phyloP scores from a whole-genome alignment of 2,113 vertebrate species.

The Dromaius novaehollandiae region DNA sequence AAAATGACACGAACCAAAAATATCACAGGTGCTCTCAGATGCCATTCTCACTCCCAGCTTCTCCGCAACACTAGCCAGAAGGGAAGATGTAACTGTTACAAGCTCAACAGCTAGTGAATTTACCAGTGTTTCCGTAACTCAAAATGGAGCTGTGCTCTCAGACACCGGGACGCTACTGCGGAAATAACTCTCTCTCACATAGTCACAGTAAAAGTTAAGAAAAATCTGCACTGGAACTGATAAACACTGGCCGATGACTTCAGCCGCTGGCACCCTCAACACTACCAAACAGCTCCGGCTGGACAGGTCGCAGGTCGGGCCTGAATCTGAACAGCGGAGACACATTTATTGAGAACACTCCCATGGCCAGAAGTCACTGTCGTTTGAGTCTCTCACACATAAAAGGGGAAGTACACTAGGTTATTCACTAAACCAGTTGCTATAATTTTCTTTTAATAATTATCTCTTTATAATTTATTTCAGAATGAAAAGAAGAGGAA shows the following conservation, averaged over 20 bases:
- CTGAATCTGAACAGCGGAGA: neutral
- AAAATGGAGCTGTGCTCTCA: neutral
- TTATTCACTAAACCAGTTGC: neutral
- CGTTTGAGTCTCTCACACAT: neutral
- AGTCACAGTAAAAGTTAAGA: neutral
- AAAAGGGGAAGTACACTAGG: neutral
- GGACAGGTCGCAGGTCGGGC: neutral
- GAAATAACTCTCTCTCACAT: neutral
- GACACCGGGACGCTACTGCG: rapidly evolving
- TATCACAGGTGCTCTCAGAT: neutral
- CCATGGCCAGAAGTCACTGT: neutral
- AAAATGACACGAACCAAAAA: neutral
- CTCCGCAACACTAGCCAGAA: neutral
- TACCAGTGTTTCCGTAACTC: neutral
- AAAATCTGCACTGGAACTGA: neutral
- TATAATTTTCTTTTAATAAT: neutral
- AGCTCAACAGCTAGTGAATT: neutral
- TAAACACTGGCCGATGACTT: neutral
- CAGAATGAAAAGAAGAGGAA: neutral
- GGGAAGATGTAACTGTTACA: neutral
- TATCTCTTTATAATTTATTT: neutral
- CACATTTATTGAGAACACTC: neutral
- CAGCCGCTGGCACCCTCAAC: neutral
- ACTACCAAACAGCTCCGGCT: neutral
- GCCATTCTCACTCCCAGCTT: neutral